Conservation (phyloP, 2,888 invertebrate species). For the Ichneumoninae sp. region DNA sequence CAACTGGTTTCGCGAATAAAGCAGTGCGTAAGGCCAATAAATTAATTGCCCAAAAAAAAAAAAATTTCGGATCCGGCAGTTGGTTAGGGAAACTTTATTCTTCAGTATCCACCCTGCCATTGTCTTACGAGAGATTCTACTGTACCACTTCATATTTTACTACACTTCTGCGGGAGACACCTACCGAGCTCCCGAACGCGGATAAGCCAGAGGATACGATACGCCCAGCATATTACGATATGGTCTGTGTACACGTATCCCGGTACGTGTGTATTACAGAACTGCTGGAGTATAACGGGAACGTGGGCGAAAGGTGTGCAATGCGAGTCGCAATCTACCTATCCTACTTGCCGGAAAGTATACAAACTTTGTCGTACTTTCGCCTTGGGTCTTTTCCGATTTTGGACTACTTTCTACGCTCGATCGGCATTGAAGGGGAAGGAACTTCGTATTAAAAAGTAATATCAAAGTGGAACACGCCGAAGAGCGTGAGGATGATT, state of each 20-base stretch:
- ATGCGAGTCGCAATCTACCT: slow-evolving; percentile 30
- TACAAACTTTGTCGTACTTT: slow-evolving; percentile 5
- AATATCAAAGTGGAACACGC: not conserved
- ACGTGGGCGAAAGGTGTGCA: slow-evolving; percentile 52
- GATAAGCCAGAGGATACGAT: slow-evolving; percentile 56
- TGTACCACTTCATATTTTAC: slow-evolving; percentile 39
- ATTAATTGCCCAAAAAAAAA: not conserved
- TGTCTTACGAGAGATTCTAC: slow-evolving; percentile 16
- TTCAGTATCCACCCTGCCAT: not conserved
- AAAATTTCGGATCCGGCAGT: not conserved
- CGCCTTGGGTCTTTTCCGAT: slow-evolving; percentile 2
- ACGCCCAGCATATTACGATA: slow-evolving; percentile 50
- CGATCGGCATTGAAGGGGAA: not conserved
- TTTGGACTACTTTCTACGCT: slow-evolving; percentile 7
- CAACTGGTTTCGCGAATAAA: not conserved
- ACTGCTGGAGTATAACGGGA: slow-evolving; percentile 45
- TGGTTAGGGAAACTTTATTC: not conserved
- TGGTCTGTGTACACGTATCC: slow-evolving; percentile 15
- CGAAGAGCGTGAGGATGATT: slow-evolving; percentile 53
- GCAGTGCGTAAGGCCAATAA: not conserved
- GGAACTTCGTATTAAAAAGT: slow-evolving; percentile 8
- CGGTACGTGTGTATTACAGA: slow-evolving; percentile 4
- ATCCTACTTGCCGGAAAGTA: slow-evolving; percentile 24
- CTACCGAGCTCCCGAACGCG: slow-evolving; percentile 54
- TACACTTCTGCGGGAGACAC: slow-evolving; percentile 44